Base-by-base conservation (phyloP, 2,888 invertebrate species). In the Mesorhabditis spiculigera region DNA sequence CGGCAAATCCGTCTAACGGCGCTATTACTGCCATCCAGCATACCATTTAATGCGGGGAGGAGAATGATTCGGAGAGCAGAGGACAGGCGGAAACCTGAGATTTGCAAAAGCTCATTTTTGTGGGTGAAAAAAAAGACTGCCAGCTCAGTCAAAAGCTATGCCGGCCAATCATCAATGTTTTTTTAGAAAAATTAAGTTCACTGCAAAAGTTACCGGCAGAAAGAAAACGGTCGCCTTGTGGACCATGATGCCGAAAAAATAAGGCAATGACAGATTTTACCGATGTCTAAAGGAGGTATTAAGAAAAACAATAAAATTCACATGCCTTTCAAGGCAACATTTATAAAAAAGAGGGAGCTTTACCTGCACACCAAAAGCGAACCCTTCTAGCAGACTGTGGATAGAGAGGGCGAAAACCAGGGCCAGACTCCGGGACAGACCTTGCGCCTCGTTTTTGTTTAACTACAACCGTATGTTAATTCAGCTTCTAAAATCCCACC, bases 221-320 rank as follows among this genome's bases (percentile, higher is more conserved):
- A 82, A 82, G 68, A 75, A 73, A 6, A 82, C 82, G 8, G 81
- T 69, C 1, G 79, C 78, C 58, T 82, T 82, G 69, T 82, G 82
- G 13, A 79, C 68, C 41, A 78, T 78, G 64, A 82, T 81, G 67
- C 82, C 81, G 67, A 82, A 76, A n/a, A 71, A 82, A 82, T 4
- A 82, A 71, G 1, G 81, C 76, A 0, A 77, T 72, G 13, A 78
- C 71, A 28, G 75, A 73, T 41, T 77, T 63, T 2, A 73, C 64
- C 45, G 73, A 72, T 43, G 76, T 74, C 72, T 80, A 75, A 65
- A 78, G 65, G 8, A 45, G 4, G 44, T 4, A 67, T 64, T 41
- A 61, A 4, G 16, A 3, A 28, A 28, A 67, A 63, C 5, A 62
- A 16, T 63, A 4, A 44, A 10, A 41, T 67, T n/a, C n/a, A n/a